Conservation (phyloP, 2,797 vertebrate genomes). For the Galago senegalensis region DNA sequence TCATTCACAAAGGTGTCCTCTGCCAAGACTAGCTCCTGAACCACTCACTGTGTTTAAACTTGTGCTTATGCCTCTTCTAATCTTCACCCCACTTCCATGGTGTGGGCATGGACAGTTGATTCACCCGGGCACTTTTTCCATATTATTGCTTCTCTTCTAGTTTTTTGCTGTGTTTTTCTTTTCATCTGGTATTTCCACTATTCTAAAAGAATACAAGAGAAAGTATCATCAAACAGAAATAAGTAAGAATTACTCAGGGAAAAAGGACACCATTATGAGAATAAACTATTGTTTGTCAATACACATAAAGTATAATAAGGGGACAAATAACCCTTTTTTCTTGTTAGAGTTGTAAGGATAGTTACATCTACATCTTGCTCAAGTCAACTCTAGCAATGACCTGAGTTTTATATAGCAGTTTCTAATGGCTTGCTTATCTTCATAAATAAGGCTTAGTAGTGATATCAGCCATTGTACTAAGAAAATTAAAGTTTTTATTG, state of each 20-base stretch:
- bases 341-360: neutral
- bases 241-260: neutral
- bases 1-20: neutral
- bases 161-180: neutral
- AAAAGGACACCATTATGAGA: conserved; percentile 13
- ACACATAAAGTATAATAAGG: neutral
- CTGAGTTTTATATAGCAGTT: neutral
- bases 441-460: neutral
- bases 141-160: neutral
- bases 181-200: neutral
- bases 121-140: neutral
- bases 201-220: conserved; percentile 2
- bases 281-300: neutral
- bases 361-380: neutral
- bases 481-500: conserved; percentile 20
- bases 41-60: neutral
- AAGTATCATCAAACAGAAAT: conserved; percentile 1
- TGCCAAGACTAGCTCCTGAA: neutral
- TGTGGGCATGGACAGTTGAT: neutral
- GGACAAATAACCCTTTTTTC: neutral
- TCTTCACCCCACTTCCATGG: neutral
- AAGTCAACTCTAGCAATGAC: neutral
- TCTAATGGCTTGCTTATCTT: conserved; percentile 1
- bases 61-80: neutral
- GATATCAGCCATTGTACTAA: neutral